Base-by-base conservation (phyloP, 2,113 vertebrate genomes). In the Erythrocercus mccallii region DNA sequence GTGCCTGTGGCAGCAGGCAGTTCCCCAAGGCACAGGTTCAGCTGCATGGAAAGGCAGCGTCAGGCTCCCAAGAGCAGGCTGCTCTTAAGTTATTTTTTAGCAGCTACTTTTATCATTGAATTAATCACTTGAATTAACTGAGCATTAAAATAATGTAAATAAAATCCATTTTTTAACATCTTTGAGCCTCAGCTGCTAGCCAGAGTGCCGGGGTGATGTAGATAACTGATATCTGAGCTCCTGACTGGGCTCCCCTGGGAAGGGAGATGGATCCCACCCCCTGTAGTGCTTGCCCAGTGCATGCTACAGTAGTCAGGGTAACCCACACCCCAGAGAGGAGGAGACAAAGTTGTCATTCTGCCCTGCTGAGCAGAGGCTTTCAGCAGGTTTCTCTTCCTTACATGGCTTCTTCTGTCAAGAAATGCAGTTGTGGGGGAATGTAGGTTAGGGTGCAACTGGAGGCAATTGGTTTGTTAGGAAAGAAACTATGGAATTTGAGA, bases 381-480 rank as follows among this genome's bases (percentile, higher is more conserved):
- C 85, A 73, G 76, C 31, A 48, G 25, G 38, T 69, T 88, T 83
- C 38, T 88, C 24, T 48, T 81, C 56, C 33, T 72, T 56, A 40
- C 12, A 3, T 33, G 44, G 35, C 42, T 92, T 81, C 74, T 90
- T 85, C 62, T 83, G 35, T 58, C 35, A 61, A 58, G 42, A 85
- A 79, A 86, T 3, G 3, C 50, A 71, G 35, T 14, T 0, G 0
- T 50, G 8, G 28, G 30, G 9, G 24, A 71, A 60, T 1, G 3
- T 10, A 61, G 21, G 42, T 35, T 86, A 69, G 33, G 31, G 25
- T 77, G 18, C 58, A 56, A 47, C 12, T 23, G 54, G 22, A 92
- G 65, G 37, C 30, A 80, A 12, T 27, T 50, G 27, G 47, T 50
- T 69, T 56, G 17, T n/a, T 68, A 74, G 64, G 68, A 86, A 60